A percentile compares a stretch with the other conserved stretches of the same genome.
Conservation (phyloP, 2,888 invertebrate species). For the Cheilosia scutellata region DNA sequence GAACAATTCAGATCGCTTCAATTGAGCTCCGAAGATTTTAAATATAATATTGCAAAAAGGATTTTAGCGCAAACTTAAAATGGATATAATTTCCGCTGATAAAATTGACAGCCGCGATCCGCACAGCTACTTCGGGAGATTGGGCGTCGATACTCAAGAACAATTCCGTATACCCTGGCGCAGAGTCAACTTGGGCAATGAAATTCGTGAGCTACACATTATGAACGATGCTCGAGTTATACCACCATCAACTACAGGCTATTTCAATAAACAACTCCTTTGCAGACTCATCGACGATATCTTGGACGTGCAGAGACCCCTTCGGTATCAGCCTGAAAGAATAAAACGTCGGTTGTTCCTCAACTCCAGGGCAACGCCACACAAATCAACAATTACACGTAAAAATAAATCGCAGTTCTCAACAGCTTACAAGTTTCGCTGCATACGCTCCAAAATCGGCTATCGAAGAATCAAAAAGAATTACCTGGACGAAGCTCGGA, state of each 20-base stretch:
- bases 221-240: conserved; percentile 39
- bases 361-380: conserved; percentile 52
- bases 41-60: neutral
- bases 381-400: conserved; percentile 70
- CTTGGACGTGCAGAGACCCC: conserved; percentile 21
- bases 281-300: conserved; percentile 56
- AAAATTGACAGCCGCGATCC: conserved; percentile 34
- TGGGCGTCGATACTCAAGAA: neutral
- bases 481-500: conserved; percentile 75
- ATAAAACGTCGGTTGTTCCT: conserved; percentile 80
- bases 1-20: neutral
- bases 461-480: conserved; percentile 73
- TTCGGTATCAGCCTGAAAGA: conserved; percentile 30
- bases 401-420: conserved; percentile 73
- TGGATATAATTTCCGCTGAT: conserved; percentile 37
- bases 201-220: conserved; percentile 47
- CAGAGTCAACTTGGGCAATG: conserved; percentile 41
- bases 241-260: conserved; percentile 57
- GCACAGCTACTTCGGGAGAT: conserved; percentile 36
- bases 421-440: conserved; percentile 72
- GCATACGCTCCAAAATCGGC: conserved; percentile 76
- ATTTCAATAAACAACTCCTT: conserved; percentile 33
- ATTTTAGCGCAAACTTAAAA: neutral
- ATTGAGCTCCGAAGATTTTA: neutral
- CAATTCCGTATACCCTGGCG: conserved; percentile 21